These are phyloP conservation scores for Acrossocheilus wenchowensis DNA, from an alignment of 2,797 vertebrate genomes.

Conservation along the genomic window DNA sequence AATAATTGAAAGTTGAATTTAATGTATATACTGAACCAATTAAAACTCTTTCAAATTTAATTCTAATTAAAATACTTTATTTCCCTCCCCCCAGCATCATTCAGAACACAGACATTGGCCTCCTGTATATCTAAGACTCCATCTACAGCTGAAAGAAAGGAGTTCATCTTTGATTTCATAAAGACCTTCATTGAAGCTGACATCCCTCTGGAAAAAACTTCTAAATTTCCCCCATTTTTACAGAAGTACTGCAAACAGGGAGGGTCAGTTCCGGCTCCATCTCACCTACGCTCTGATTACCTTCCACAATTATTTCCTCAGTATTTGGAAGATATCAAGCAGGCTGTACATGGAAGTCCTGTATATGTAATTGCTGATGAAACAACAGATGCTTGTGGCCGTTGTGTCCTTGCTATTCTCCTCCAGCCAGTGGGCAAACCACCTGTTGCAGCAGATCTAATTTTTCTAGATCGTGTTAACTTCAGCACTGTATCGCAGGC, in stretches of 20 bases:
- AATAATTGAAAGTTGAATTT: no score
- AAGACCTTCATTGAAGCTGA: not conserved
- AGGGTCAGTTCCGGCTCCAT: not conserved
- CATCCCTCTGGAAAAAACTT: not conserved
- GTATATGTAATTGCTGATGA: not conserved
- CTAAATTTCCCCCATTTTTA: not conserved
- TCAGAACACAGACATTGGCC: not conserved
- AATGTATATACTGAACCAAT: no score
- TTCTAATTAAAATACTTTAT: not conserved
- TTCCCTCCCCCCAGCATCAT: not conserved
- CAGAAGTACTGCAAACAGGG: slow-evolving; percentile 1
- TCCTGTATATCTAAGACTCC: slow-evolving; percentile 2
- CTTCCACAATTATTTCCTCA: slow-evolving; percentile 16
- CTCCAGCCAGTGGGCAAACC: slow-evolving; percentile 3
- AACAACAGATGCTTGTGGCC: slow-evolving; percentile 15
- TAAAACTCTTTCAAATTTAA: not conserved
- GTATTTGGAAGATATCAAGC: slow-evolving; percentile 15
- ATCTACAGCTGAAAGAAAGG: slow-evolving; percentile 6
- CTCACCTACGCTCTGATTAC: slow-evolving; percentile 10
- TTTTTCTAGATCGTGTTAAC: not conserved
- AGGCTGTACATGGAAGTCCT: not conserved
- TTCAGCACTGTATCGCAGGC: not conserved
- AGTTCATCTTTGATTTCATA: not conserved
- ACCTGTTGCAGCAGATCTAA: not conserved
- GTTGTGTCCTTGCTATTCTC: not conserved